Evolutionary conservation across 1,140 invertebrate species (phyloP).

Genomic region (Stegodyphus dumicola): DNA sequence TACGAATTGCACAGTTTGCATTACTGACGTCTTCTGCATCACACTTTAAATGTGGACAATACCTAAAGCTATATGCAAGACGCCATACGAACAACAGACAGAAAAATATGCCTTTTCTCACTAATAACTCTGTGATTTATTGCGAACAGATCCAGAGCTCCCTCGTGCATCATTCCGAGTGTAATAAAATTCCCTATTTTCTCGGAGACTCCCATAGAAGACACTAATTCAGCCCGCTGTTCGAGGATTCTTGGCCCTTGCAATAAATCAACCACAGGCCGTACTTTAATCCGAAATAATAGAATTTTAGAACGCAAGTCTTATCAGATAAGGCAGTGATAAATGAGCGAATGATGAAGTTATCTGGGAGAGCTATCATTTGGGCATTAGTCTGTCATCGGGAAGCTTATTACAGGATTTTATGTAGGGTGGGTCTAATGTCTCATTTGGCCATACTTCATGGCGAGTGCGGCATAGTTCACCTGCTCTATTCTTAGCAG

Average conservation of each 20-base stretch:
- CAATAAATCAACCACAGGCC: slow-evolving; percentile 1
- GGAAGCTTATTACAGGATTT: slow-evolving; percentile 5
- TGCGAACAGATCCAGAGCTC: too few relatives aligned
- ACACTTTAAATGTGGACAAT: too few relatives aligned
- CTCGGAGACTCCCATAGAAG: too few relatives aligned
- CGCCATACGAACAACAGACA: too few relatives aligned
- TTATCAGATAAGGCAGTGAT: slow-evolving; percentile 12
- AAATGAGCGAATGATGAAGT: slow-evolving; percentile 11
- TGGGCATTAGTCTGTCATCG: slow-evolving; percentile 4
- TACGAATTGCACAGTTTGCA: too few relatives aligned
- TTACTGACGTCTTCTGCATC: too few relatives aligned
- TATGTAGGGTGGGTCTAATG: background rate
- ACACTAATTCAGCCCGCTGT: too few relatives aligned
- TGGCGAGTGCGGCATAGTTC: background rate
- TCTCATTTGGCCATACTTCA: background rate
- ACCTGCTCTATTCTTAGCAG: background rate
- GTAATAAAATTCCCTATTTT: too few relatives aligned
- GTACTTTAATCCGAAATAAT: slow-evolving; percentile 5
- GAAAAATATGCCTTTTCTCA: too few relatives aligned
- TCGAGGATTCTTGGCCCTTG: background rate
- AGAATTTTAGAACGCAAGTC: background rate
- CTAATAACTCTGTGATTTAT: too few relatives aligned
- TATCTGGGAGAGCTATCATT: slow-evolving; percentile 11
- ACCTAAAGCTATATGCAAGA: too few relatives aligned
- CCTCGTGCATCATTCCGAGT: too few relatives aligned